phyloP scores from a whole-genome alignment of 2,113 vertebrate species.

The Spea multiplicata region DNA sequence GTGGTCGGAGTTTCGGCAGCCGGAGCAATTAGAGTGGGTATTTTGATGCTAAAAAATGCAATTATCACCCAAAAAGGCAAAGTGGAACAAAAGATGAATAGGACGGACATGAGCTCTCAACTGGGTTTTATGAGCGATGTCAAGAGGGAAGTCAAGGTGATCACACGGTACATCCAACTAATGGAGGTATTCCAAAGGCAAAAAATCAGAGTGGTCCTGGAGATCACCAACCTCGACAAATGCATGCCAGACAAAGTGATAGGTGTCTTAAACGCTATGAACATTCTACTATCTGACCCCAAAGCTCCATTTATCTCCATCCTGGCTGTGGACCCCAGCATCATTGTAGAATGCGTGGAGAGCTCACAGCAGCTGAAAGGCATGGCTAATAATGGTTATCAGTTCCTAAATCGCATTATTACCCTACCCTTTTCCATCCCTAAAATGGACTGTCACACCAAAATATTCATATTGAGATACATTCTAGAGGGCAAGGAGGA shows the following conservation, averaged over 20 bases:
- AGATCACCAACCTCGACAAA: constrained; percentile 72
- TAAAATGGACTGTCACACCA: constrained; percentile 61
- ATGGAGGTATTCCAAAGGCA: constrained; percentile 75
- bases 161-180: constrained; percentile 70
- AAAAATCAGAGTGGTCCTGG: constrained; percentile 69
- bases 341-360: constrained; percentile 71
- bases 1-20: constrained; percentile 66
- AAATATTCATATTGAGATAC: constrained; percentile 57
- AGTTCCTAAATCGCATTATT: constrained; percentile 68
- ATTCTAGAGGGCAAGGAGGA: constrained; percentile 41
- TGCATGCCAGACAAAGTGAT: constrained; percentile 72
- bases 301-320: constrained; percentile 76
- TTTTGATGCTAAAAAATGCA: constrained; percentile 63
- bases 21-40: constrained; percentile 47
- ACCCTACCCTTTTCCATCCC: constrained; percentile 74
- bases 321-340: constrained; percentile 71
- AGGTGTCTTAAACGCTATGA: constrained; percentile 71
- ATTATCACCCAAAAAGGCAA: constrained; percentile 65
- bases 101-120: constrained; percentile 63
- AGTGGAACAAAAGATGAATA: constrained; percentile 67
- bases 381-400: constrained; percentile 63
- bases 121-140: constrained; percentile 79
- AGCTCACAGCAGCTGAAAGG: constrained; percentile 60
- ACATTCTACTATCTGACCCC: constrained; percentile 74
- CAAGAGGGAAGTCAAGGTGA: constrained; percentile 68